phyloP scores from a whole-genome alignment of 2,797 vertebrate species.

The Gouania willdenowi region DNA sequence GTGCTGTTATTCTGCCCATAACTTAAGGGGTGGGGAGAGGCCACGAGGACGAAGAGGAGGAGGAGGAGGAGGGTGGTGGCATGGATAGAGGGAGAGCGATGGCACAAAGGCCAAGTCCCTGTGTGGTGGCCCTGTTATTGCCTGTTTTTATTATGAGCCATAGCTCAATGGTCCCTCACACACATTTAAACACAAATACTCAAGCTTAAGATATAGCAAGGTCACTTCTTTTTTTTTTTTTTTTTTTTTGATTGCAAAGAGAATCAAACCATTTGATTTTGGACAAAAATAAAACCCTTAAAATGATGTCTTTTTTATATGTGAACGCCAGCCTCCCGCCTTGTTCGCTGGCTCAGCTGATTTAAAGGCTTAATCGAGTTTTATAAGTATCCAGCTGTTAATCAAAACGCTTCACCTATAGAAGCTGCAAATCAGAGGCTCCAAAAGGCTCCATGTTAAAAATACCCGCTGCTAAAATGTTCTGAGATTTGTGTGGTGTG shows the following conservation, averaged over 20 bases:
- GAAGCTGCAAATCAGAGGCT: conserved; percentile 50
- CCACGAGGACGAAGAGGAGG: conserved; percentile 29
- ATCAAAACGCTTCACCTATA: conserved; percentile 43
- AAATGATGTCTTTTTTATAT: conserved; percentile 21
- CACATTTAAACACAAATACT: conserved; percentile 34
- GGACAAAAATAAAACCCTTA: conserved; percentile 5
- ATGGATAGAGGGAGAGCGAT: conserved; percentile 26
- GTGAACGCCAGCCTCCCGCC: conserved; percentile 6
- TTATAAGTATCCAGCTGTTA: conserved; percentile 29
- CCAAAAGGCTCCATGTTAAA: conserved; percentile 40
- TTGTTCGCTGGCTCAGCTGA: conserved; percentile 33
- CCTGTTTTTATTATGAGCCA: conserved; percentile 90
- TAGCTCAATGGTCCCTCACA: conserved; percentile 76
- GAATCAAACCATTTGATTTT: conserved; percentile 23
- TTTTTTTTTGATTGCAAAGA: background rate
- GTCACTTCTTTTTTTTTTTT: no score
- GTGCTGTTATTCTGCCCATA: conserved; percentile 87
- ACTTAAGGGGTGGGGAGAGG: conserved; percentile 78
- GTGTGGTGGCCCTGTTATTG: conserved; percentile 90
- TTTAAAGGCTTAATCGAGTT: conserved; percentile 50
- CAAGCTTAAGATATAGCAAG: conserved; percentile 19
- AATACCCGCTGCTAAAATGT: conserved; percentile 38
- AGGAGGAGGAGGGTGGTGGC: no score
- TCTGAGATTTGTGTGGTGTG: conserved; percentile 53
- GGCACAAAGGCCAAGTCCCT: conserved; percentile 78